phyloP scores from a whole-genome alignment of 1,140 invertebrate species.

The Muscidifurax raptorellus region DNA sequence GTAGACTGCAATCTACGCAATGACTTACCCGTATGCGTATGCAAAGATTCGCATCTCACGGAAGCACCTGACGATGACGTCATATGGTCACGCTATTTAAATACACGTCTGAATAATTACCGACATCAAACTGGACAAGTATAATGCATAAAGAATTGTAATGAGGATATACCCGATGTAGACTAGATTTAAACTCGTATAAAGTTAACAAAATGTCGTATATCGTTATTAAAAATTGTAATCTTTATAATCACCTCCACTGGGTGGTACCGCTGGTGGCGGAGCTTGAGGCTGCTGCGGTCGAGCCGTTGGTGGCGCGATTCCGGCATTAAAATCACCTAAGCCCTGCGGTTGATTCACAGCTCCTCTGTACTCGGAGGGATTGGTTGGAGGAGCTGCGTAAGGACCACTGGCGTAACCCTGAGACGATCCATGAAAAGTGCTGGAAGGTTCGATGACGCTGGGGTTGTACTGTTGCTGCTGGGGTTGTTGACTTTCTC shows the following conservation, averaged over 20 bases:
- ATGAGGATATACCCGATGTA: too few species aligned
- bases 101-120: too few species aligned
- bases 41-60: too few species aligned
- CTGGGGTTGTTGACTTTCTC: slow-evolving; percentile 48
- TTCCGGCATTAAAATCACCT: slow-evolving; percentile 25
- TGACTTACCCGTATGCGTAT: too few species aligned
- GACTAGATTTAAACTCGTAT: too few species aligned
- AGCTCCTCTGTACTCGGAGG: not conserved
- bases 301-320: not conserved
- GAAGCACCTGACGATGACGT: too few species aligned
- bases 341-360: not conserved
- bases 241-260: slow-evolving; percentile 51
- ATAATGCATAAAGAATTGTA: too few species aligned
- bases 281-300: slow-evolving; percentile 26
- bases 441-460: not conserved
- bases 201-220: too few species aligned
- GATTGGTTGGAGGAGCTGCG: slow-evolving; percentile 30
- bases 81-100: too few species aligned
- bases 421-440: not conserved
- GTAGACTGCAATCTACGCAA: too few species aligned
- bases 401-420: not conserved
- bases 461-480: not conserved
- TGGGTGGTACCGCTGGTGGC: slow-evolving; percentile 53
- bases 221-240: too few species aligned
- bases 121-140: too few species aligned